Base-by-base conservation (phyloP, 2,797 vertebrate species). In the Coranthus polyacanthus region DNA sequence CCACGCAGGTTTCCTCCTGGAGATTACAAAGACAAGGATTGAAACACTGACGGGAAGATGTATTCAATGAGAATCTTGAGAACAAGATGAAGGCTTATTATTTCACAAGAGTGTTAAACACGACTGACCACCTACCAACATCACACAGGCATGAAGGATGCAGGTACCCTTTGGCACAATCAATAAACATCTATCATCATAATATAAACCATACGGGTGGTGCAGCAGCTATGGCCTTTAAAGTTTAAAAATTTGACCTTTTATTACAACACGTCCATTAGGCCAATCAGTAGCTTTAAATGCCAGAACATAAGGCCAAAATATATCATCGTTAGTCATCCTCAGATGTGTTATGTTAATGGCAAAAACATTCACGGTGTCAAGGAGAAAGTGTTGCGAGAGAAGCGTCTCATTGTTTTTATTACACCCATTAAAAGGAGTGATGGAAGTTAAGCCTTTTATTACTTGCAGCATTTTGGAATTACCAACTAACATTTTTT, bases 1-100 rank as follows among this genome's bases (percentile, higher is more conserved):
- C 96, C 97, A 20, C 95, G 92, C 13, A 93, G 90, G 88, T 98
- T 96, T 21, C 97, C 98, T 46, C 96, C 97, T 98, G 75, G 52
- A 71, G 71, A 69, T n/a, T 4, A 62, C 0, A 78, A 34, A 60
- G 15, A 37, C 0, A 10, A 41, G 7, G 46, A 29, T 68, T 32
- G 47, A 42, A 62, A 41, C 1, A 5, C 6, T 13, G 51, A 55
- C 26, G 20, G 3, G 29, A 38, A 36, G 12, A 68, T 36, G 29
- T 15, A 29, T 34, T 70, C 36, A 21, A 22, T 34, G 9, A 26
- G 59, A 46, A 2, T 32, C 34, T 15, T 56, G 59, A 44, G 39
- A 68, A 72, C 36, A n/a, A n/a, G n/a, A 63, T 60, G 67, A 34
- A 66, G 37, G 70, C 38, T 45, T 58, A 44, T 36, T 69, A 15